phyloP scores from a whole-genome alignment of 2,797 vertebrate species.

The Myotis daubentonii region DNA sequence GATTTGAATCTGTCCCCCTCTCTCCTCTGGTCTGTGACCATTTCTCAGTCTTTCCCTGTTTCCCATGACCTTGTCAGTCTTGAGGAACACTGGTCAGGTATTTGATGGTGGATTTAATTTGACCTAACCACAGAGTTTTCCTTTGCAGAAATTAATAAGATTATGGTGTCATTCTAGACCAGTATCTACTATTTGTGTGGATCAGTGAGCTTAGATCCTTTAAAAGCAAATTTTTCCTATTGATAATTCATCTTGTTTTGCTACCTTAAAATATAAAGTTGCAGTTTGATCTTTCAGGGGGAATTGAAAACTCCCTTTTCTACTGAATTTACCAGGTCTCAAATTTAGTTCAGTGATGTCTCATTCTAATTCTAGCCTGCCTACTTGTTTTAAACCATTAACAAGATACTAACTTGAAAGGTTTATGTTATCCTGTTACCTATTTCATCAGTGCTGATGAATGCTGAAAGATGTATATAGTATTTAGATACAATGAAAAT shows the following conservation, averaged over 20 bases:
- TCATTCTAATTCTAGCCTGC: slow-evolving; percentile 70
- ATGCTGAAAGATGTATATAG: slow-evolving; percentile 1
- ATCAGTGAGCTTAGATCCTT: neutral
- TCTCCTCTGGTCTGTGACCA: slow-evolving; percentile 19
- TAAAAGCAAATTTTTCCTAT: neutral
- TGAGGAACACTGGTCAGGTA: neutral
- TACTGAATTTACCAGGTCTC: slow-evolving; percentile 68
- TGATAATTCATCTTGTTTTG: slow-evolving; percentile 38
- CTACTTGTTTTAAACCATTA: slow-evolving; percentile 63
- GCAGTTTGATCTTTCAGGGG: neutral
- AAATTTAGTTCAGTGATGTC: slow-evolving; percentile 52
- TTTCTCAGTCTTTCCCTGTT: slow-evolving; percentile 16
- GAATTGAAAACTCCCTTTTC: slow-evolving; percentile 51
- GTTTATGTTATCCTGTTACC: neutral
- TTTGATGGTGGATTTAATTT: slow-evolving; percentile 10
- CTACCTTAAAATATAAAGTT: slow-evolving; percentile 51
- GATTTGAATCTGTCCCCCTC: neutral
- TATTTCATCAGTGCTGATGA: slow-evolving; percentile 41
- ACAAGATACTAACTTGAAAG: slow-evolving; percentile 21
- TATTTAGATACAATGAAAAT: slow-evolving; percentile 25
- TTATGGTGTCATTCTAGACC: slow-evolving; percentile 17
- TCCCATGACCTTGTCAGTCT: neutral
- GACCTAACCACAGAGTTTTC: neutral
- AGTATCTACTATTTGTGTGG: slow-evolving; percentile 23
- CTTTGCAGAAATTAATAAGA: slow-evolving; percentile 42